Conservation (phyloP, 2,888 invertebrate genomes). For the Pantelozetes paolii region DNA sequence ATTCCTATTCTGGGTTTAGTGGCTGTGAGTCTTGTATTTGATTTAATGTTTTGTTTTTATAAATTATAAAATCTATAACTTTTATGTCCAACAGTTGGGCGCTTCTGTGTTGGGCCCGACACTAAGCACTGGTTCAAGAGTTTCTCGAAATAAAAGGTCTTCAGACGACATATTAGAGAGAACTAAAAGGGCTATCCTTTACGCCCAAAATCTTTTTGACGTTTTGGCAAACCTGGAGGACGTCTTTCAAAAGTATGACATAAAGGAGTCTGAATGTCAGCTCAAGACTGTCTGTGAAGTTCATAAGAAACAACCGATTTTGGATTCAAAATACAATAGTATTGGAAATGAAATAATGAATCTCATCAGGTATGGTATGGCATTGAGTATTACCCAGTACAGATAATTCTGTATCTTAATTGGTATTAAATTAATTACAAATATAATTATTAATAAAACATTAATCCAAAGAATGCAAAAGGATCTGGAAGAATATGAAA, state of each 20-base stretch:
- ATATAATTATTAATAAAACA: neutral
- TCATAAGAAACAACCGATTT: neutral
- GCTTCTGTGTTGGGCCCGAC: conserved; percentile 11
- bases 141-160: conserved; percentile 20
- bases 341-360: neutral
- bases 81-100: too few species aligned
- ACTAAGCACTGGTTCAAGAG: neutral
- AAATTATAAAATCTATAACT: too few species aligned
- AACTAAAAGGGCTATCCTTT: conserved; percentile 8
- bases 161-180: neutral
- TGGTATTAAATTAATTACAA: too few species aligned
- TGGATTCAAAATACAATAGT: neutral
- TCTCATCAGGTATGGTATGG: conserved; percentile 11
- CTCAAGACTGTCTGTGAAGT: conserved; percentile 37
- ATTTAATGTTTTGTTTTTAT: too few species aligned
- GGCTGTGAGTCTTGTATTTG: neutral
- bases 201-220: conserved; percentile 34
- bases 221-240: conserved; percentile 34
- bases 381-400: too few species aligned
- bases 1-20: conserved; percentile 33
- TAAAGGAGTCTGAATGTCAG: conserved; percentile 17
- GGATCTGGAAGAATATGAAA: conserved; percentile 30
- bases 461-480: conserved; percentile 2
- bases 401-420: too few species aligned
- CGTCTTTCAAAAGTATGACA: conserved; percentile 1